Conservation (phyloP, 2,797 vertebrate genomes). For the Channa striata region DNA sequence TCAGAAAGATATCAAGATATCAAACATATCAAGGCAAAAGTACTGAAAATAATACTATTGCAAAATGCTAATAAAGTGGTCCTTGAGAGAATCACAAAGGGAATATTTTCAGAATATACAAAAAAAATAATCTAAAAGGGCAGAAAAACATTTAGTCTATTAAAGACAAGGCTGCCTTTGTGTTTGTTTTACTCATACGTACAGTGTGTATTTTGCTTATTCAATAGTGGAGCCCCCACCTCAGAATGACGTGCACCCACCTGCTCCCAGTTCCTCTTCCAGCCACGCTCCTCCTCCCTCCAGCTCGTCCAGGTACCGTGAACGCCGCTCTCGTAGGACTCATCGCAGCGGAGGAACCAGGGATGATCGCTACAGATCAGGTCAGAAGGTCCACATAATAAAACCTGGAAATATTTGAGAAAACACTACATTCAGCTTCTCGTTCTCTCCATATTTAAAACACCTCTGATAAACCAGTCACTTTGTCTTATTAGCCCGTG, state of each 20-base stretch:
- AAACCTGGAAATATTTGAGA: background rate
- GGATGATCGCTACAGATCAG: conserved; percentile 96
- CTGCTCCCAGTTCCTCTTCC: conserved; percentile 81
- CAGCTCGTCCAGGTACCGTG: conserved; percentile 89
- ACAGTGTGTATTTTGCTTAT: conserved; percentile 23
- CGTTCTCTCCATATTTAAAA: background rate
- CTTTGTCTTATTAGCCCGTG: no score
- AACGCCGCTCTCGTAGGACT: conserved; percentile 87
- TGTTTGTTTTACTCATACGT: background rate
- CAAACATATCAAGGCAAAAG: no score
- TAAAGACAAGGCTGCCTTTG: background rate
- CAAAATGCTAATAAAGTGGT: no score
- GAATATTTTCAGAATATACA: no score
- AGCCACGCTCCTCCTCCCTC: conserved; percentile 75
- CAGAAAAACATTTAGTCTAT: background rate
- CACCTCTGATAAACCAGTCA: background rate
- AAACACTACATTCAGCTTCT: background rate
- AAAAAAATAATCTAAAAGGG: no score
- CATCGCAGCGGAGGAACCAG: conserved; percentile 92
- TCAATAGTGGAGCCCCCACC: conserved; percentile 86
- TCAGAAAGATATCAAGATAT: no score
- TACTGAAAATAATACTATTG: background rate
- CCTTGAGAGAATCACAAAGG: no score
- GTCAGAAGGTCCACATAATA: conserved; percentile 47
- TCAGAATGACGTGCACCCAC: conserved; percentile 87